Conservation (phyloP, 1,140 invertebrate species). For the Oryctes rhinoceros region DNA sequence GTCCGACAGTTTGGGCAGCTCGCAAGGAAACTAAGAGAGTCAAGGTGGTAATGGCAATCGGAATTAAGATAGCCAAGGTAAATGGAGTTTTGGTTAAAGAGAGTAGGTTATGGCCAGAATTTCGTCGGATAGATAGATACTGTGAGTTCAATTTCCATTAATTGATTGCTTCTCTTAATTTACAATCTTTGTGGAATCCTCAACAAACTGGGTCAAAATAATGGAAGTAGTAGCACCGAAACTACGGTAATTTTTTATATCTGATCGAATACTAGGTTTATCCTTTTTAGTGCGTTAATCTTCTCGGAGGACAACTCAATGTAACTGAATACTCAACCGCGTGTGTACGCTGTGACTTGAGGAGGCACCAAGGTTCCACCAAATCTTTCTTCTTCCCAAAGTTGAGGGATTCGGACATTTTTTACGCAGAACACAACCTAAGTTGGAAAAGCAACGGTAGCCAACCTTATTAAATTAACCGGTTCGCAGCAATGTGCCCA, state of each 20-base stretch:
- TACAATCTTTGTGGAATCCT: background rate
- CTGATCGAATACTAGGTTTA: too few relatives aligned
- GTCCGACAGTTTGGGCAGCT: background rate
- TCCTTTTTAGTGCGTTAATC: too few relatives aligned
- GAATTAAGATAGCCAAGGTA: conserved; percentile 46
- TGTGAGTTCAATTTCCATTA: background rate
- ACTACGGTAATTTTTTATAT: background rate
- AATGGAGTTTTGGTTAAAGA: conserved; percentile 56
- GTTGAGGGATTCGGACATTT: too few relatives aligned
- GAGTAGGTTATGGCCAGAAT: conserved; percentile 50
- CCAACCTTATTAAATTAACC: too few relatives aligned
- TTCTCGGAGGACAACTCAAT: too few relatives aligned
- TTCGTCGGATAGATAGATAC: conserved; percentile 49
- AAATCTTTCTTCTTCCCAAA: too few relatives aligned
- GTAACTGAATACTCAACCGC: too few relatives aligned
- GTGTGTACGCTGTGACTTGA: too few relatives aligned
- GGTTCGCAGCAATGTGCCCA: too few relatives aligned
- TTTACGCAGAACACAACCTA: too few relatives aligned
- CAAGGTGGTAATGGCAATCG: conserved; percentile 44
- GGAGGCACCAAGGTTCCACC: too few relatives aligned
- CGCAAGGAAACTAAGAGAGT: background rate
- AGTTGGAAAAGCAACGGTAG: too few relatives aligned
- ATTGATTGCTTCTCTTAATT: conserved; percentile 10
- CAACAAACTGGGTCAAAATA: conserved; percentile 28
- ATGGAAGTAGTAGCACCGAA: background rate